phyloP scores from a whole-genome alignment of 2,113 vertebrate species.

The Platichthys flesus region DNA sequence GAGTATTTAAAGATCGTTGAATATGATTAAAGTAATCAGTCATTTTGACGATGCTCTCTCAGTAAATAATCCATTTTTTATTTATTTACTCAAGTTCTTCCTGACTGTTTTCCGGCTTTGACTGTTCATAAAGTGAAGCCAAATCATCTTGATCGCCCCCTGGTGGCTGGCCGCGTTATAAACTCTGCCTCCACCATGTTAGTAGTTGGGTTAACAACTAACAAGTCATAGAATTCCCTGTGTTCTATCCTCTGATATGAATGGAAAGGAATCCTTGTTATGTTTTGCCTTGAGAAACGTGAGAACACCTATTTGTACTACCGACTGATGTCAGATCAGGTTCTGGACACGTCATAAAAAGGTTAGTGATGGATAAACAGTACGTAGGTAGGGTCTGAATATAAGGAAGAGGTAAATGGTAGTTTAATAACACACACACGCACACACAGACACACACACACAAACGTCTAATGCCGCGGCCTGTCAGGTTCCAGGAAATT shows the following conservation, averaged over 20 bases:
- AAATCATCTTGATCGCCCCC: background rate
- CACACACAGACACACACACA: constrained; percentile 12
- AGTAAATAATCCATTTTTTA: background rate
- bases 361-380: constrained; percentile 23
- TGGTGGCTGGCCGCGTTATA: background rate
- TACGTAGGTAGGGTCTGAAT: constrained; percentile 28
- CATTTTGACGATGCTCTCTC: background rate
- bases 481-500: constrained; percentile 40
- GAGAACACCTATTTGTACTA: constrained; percentile 2
- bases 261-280: background rate
- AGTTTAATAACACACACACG: constrained; percentile 9
- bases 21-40: too few relatives aligned
- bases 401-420: constrained; percentile 15
- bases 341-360: constrained; percentile 36
- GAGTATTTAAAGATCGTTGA: background rate
- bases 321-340: background rate
- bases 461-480: background rate
- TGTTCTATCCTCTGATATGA: background rate
- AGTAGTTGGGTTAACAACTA: background rate
- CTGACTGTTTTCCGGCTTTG: background rate
- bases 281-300: constrained; percentile 13
- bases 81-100: background rate
- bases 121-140: background rate
- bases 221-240: too few relatives aligned
- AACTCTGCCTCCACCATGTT: background rate